Conservation (phyloP, 2,113 vertebrate species). For the Hydropotes inermis region DNA sequence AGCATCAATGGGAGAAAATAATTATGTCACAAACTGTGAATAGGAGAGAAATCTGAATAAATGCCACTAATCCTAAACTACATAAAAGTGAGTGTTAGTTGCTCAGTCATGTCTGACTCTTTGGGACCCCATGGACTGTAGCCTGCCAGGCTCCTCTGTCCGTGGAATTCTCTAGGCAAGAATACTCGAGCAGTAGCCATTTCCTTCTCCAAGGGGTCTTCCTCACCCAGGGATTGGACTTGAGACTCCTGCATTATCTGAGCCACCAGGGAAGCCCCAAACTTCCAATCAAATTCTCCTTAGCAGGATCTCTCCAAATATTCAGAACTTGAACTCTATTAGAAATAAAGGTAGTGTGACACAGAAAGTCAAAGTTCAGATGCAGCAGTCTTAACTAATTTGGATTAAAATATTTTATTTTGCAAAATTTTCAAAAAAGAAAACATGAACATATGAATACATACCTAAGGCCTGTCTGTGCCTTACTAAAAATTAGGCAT, state of each 20-base stretch:
- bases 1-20: neutral
- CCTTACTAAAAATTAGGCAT: neutral
- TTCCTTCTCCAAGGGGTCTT: neutral
- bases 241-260: neutral
- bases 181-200: neutral
- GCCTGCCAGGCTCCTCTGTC: neutral
- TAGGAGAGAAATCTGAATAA: neutral
- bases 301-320: neutral
- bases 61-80: neutral
- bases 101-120: neutral
- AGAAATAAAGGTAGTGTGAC: neutral
- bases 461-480: neutral
- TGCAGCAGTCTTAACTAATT: neutral
- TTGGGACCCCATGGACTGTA: neutral
- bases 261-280: neutral
- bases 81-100: neutral
- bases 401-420: neutral
- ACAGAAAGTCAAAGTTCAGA: neutral
- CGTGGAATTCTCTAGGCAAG: neutral
- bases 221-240: neutral
- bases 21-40: neutral
- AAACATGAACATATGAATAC: neutral
- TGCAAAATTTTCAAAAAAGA: neutral
- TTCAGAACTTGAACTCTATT: neutral
- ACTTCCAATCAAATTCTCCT: neutral